Percentiles rank a stretch among this genome's conserved stretches.
phyloP scores from a whole-genome alignment of 1,140 invertebrate species.

The Conus betulinus region DNA sequence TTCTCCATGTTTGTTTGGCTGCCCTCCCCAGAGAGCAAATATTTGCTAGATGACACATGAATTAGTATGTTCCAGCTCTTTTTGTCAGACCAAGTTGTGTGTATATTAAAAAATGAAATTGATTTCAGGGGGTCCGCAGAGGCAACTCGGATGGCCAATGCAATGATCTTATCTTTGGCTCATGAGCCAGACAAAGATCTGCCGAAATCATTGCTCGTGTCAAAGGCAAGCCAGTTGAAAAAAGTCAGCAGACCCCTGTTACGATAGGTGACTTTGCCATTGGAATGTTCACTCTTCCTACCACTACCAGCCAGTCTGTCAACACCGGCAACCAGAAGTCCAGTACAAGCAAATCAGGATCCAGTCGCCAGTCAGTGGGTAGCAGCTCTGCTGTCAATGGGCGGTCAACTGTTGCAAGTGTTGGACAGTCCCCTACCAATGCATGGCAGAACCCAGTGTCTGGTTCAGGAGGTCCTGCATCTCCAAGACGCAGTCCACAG shows the following conservation, averaged over 20 bases:
- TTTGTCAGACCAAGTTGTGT: not conserved
- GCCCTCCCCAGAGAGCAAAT: too few relatives aligned
- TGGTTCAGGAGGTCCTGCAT: conserved; percentile 36
- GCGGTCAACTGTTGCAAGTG: not conserved
- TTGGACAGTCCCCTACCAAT: conserved; percentile 6
- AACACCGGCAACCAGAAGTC: conserved; percentile 23
- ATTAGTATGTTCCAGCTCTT: too few relatives aligned
- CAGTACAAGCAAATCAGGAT: conserved; percentile 21
- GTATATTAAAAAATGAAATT: not conserved
- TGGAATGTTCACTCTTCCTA: conserved; percentile 46
- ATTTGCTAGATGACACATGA: too few relatives aligned
- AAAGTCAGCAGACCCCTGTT: conserved; percentile 32
- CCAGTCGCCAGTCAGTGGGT: conserved; percentile 24
- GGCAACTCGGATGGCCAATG: conserved; percentile 91
- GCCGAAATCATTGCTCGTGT: conserved; percentile 85
- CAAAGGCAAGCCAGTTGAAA: conserved; percentile 70
- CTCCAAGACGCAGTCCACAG: conserved; percentile 52
- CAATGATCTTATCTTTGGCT: conserved; percentile 89
- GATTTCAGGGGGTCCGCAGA: conserved; percentile 87
- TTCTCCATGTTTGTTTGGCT: too few relatives aligned
- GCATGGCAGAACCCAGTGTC: conserved; percentile 31
- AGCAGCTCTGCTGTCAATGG: conserved; percentile 17
- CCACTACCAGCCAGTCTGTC: conserved; percentile 30
- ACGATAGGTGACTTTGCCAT: conserved; percentile 50
- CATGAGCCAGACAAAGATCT: conserved; percentile 96